These are phyloP conservation scores for Harlomillsia oculata DNA, from an alignment of 1,140 invertebrate genomes.

Conservation along the genomic window DNA sequence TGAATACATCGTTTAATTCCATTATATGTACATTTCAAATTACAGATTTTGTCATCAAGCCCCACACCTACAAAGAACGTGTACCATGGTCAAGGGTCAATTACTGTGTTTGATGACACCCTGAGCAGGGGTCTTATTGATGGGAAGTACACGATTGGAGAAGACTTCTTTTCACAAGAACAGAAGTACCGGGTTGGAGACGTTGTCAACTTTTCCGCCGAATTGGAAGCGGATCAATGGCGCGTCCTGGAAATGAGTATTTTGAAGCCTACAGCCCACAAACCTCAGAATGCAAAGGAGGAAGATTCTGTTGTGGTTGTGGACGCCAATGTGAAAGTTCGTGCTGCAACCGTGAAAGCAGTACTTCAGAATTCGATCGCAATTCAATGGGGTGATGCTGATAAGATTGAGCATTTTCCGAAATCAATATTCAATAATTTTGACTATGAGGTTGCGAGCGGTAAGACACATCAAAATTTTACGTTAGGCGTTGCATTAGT, in stretches of 20 bases:
- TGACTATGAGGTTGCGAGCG: no score
- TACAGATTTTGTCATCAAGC: background rate
- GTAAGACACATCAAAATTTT: no score
- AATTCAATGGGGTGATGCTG: no score
- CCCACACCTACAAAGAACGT: background rate
- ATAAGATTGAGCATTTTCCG: no score
- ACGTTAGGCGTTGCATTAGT: no score
- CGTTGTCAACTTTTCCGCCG: conserved; percentile 9
- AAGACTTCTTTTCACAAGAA: background rate
- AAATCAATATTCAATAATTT: no score
- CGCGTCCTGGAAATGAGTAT: background rate
- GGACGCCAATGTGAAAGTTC: background rate
- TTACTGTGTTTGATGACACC: conserved; percentile 6
- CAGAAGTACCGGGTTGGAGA: background rate
- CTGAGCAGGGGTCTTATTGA: conserved; percentile 17
- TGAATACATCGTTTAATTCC: background rate
- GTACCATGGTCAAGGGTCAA: conserved; percentile 1
- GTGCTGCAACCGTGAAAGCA: no score
- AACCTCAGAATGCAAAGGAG: background rate
- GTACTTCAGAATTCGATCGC: no score
- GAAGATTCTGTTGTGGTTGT: background rate
- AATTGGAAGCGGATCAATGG: background rate
- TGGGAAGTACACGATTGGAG: conserved; percentile 9
- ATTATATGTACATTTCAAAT: background rate
- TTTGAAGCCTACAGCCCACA: background rate